Base-by-base conservation (phyloP, 2,113 vertebrate genomes). In the Elaphurus davidianus region DNA sequence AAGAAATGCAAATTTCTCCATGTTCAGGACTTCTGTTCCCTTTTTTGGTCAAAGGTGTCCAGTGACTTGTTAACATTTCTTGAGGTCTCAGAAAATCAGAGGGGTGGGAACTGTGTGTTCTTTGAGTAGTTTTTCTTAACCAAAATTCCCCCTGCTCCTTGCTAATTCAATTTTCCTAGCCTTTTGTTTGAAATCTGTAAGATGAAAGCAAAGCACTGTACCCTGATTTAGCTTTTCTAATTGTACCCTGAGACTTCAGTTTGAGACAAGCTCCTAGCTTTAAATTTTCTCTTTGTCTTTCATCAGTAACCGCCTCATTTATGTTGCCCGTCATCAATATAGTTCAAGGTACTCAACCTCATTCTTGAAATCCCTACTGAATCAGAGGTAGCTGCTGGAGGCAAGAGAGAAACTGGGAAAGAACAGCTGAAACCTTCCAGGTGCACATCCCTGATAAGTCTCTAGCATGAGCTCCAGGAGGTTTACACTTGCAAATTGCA, bases 131-230 rank as follows among this genome's bases (percentile, higher is more conserved):
- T 92, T 90, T 84, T 90, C 76, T 50, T 95, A 94, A 3, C 25
- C 28, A 64, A 62, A 90, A 81, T 93, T 81, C 59, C 81, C 28
- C 47, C 9, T 87, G 57, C 78, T 96, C 82, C 82, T 92, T 96
- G 28, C 82, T 81, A 87, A 96, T 92, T 79, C 81, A 78, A 7
- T 96, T 96, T 96, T 62, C 23, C 47, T 64, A 57, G 76, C 28
- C 91, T 62, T 96, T 94, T 90, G 36, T 92, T 96, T 87, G 91
- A 85, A 93, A 78, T 92, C 62, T 96, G 2, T 84, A 55, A 79
- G 64, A 54, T 87, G 45, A 94, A 95, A 92, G 74, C 81, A 84
- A 36, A 43, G 27, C 87, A 23, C 57, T 36, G 0, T 87, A 33
- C 14, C 40, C 55, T 43, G 52, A 89, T 87, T 71, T 79, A 40